These are phyloP conservation scores for Acinonyx jubatus DNA, from an alignment of 2,113 vertebrate species.

Conservation along the genomic window DNA sequence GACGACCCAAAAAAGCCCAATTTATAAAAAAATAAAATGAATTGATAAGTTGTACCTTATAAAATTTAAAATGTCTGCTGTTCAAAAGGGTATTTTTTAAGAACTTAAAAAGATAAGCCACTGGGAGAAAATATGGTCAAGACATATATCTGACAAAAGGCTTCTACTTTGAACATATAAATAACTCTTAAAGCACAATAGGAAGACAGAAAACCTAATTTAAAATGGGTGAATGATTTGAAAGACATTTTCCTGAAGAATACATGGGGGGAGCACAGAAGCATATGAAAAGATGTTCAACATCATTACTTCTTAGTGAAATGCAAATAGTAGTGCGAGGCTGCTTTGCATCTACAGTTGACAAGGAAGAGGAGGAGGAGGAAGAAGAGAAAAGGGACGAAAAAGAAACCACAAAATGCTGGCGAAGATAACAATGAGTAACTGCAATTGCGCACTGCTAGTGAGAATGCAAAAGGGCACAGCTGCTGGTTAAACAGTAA, in stretches of 20 bases:
- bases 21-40: background rate
- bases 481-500: background rate
- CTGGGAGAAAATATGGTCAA: background rate
- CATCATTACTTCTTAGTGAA: background rate
- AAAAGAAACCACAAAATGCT: too few relatives aligned
- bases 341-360: background rate
- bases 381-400: background rate
- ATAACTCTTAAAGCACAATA: background rate
- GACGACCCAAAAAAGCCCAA: background rate
- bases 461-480: background rate
- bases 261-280: background rate
- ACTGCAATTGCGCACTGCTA: fast-evolving
- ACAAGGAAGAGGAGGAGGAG: background rate
- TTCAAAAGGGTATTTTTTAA: background rate
- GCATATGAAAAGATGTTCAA: background rate
- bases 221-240: background rate
- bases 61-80: background rate
- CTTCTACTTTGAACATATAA: background rate
- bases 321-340: background rate
- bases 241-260: background rate
- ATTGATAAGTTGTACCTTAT: background rate
- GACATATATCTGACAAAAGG: background rate
- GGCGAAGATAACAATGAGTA: too few relatives aligned
- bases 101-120: background rate
- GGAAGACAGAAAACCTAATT: too few relatives aligned